Percentiles rank a stretch among this genome's conserved stretches.
phyloP scores from a whole-genome alignment of 2,113 vertebrate species.

The Melanocharis versteri region DNA sequence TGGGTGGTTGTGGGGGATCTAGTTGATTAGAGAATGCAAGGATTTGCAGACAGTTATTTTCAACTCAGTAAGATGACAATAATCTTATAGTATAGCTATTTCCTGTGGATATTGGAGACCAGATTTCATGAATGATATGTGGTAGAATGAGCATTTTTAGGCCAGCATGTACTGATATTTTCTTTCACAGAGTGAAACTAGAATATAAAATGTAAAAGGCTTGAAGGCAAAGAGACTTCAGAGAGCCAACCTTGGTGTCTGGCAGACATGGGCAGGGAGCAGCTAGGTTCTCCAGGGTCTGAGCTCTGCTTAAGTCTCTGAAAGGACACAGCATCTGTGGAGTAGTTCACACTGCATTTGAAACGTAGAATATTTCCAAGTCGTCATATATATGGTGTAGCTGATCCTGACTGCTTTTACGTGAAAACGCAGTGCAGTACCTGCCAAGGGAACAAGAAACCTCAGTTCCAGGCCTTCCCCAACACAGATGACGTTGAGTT shows the following conservation, averaged over 20 bases:
- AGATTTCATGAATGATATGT: not conserved
- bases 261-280: not conserved
- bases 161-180: not conserved
- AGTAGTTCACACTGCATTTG: not conserved
- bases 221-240: not conserved
- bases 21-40: not conserved
- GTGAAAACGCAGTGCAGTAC: not conserved
- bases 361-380: not conserved
- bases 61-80: not conserved
- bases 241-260: not conserved
- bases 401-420: not conserved
- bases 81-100: not conserved
- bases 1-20: not conserved
- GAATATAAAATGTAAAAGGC: not conserved
- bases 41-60: not conserved
- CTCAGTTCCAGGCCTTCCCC: not conserved
- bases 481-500: not conserved
- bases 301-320: not conserved
- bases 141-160: not conserved
- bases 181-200: not conserved
- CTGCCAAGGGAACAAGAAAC: not conserved
- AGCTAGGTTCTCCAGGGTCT: not conserved
- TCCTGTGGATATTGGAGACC: not conserved
- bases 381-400: not conserved
- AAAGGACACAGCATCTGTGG: not conserved